These are phyloP conservation scores for Bufo gargarizans DNA, from an alignment of 2,113 vertebrate species.

Conservation along the genomic window DNA sequence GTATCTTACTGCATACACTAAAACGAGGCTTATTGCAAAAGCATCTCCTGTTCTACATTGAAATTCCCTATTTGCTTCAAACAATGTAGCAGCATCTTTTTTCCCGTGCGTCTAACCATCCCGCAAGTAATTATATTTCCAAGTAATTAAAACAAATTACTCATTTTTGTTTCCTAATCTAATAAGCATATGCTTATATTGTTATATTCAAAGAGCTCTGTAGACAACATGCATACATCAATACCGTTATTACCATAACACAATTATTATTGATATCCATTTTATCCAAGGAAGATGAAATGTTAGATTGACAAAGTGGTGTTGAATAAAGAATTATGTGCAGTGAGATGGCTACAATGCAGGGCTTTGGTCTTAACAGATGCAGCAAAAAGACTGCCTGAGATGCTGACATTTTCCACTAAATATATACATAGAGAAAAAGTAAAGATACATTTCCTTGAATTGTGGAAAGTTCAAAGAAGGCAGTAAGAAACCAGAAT, in stretches of 20 bases:
- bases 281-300: constrained; percentile 39
- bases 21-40: background rate
- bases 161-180: constrained; percentile 55
- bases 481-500: background rate
- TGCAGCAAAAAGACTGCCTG: background rate
- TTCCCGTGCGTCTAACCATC: constrained; percentile 25
- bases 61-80: constrained; percentile 32
- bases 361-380: constrained; percentile 12
- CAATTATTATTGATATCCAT: constrained; percentile 46
- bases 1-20: too few relatives aligned
- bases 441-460: background rate
- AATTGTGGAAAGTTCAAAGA: background rate
- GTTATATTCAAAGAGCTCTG: constrained; percentile 49
- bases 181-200: constrained; percentile 54
- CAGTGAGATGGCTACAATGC: background rate
- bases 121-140: constrained; percentile 49
- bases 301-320: constrained; percentile 14
- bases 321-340: constrained; percentile 1
- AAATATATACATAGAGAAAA: background rate
- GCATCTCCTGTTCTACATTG: background rate
- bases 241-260: constrained; percentile 47
- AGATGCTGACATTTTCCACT: background rate
- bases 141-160: constrained; percentile 58
- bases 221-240: constrained; percentile 57
- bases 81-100: constrained; percentile 27